Conservation (phyloP, 2,888 invertebrate species). For the Noctuana brunneofusca region DNA sequence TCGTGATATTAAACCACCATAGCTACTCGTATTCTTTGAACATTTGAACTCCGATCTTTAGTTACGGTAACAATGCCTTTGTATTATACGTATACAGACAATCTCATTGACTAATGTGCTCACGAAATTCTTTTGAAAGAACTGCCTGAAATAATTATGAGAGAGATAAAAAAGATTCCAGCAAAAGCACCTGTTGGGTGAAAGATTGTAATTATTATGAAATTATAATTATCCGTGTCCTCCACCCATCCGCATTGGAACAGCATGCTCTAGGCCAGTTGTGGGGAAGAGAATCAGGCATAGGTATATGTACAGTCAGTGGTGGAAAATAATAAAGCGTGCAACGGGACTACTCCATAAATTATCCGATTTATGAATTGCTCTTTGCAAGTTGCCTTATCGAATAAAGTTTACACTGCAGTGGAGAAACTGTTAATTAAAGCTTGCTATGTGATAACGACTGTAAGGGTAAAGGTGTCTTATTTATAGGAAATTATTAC, state of each 20-base stretch:
- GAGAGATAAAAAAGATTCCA: not conserved
- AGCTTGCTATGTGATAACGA: not conserved
- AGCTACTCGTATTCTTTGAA: not conserved
- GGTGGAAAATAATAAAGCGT: too few relatives aligned
- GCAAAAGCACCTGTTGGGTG: conserved; percentile 6
- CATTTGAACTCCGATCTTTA: conserved; percentile 7
- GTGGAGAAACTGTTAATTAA: conserved; percentile 4
- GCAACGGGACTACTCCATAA: too few relatives aligned
- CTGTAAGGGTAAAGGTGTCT: conserved; percentile 5
- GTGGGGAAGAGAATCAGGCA: too few relatives aligned
- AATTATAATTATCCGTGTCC: too few relatives aligned
- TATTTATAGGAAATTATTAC: conserved; percentile 4
- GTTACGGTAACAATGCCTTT: conserved; percentile 15
- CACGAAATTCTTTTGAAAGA: conserved; percentile 20
- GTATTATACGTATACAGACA: conserved; percentile 16
- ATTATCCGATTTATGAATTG: too few relatives aligned
- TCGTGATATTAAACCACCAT: conserved; percentile 6
- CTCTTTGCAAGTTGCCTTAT: conserved; percentile 3
- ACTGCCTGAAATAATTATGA: conserved; percentile 20
- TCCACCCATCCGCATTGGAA: too few relatives aligned
- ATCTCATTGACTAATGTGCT: conserved; percentile 21
- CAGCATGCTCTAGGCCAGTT: too few relatives aligned
- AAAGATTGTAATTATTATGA: conserved; percentile 5
- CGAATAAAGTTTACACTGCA: not conserved
- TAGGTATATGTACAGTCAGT: too few relatives aligned